Conservation (phyloP, 2,797 vertebrate genomes). For the Astyanax mexicanus region DNA sequence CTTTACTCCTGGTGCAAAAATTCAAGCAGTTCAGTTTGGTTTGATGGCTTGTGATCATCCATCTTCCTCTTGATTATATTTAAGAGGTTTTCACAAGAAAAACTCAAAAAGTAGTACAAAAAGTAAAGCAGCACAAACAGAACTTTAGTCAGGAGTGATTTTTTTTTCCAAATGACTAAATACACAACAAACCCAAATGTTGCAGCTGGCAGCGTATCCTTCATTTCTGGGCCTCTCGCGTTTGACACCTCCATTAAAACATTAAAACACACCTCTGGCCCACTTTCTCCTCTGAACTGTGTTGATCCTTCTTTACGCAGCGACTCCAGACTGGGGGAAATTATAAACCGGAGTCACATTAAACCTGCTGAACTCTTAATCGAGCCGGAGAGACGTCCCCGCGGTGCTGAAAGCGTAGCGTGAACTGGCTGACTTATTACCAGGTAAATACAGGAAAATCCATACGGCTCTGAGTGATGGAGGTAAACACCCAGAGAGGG, state of each 20-base stretch:
- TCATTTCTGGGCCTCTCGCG: background rate
- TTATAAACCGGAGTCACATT: slow-evolving; percentile 10
- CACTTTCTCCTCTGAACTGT: slow-evolving; percentile 19
- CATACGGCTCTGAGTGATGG: slow-evolving; percentile 49
- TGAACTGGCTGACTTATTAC: slow-evolving; percentile 41
- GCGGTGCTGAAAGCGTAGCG: slow-evolving; percentile 4
- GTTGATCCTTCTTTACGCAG: slow-evolving; percentile 6
- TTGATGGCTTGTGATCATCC: no score
- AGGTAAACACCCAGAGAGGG: slow-evolving; percentile 20
- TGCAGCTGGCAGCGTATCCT: background rate
- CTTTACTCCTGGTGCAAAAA: no score
- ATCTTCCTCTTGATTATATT: no score
- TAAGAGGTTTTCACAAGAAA: no score
- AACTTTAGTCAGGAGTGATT: no score
- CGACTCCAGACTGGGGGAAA: slow-evolving; percentile 11
- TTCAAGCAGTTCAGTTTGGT: no score
- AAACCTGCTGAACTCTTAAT: slow-evolving; percentile 44
- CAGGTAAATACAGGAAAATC: slow-evolving; percentile 53
- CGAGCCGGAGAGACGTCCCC: slow-evolving; percentile 23
- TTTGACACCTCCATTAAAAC: slow-evolving; percentile 1
- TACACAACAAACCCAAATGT: background rate
- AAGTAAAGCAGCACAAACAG: no score
- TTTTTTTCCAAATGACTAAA: no score
- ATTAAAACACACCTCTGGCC: slow-evolving; percentile 25
- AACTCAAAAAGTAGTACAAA: no score